A percentile compares a stretch with the other conserved stretches of the same genome.
These are phyloP conservation scores for Pyrgus malvae DNA, from an alignment of 2,888 invertebrate species.

Conservation along the genomic window DNA sequence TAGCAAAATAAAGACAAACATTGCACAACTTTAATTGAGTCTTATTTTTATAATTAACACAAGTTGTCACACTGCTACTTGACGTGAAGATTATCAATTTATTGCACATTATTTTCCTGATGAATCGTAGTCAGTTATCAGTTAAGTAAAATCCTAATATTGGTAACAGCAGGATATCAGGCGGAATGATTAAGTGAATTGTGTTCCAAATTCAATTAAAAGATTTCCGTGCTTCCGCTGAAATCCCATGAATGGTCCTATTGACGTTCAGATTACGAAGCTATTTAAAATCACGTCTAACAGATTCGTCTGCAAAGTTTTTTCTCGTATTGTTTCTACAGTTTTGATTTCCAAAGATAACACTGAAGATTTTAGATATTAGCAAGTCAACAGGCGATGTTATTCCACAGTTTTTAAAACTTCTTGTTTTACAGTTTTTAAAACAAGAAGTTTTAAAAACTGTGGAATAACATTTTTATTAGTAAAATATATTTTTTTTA, in stretches of 20 bases:
- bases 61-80: constrained; percentile 1
- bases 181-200: constrained; percentile 3
- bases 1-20: constrained; percentile 2
- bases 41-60: constrained; percentile 27
- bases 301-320: not conserved
- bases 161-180: not conserved
- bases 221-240: constrained; percentile 1
- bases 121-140: not conserved
- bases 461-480: not conserved
- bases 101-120: not conserved
- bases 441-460: too few relatives aligned
- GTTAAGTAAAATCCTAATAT: constrained; percentile 1
- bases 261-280: constrained; percentile 10
- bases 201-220: constrained; percentile 22
- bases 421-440: too few relatives aligned
- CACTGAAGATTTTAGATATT: not conserved
- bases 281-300: not conserved
- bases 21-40: constrained; percentile 6
- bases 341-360: not conserved
- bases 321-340: not conserved
- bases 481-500: not conserved
- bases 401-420: not conserved
- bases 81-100: constrained; percentile 3
- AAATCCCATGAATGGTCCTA: constrained; percentile 6
- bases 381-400: not conserved